Base-by-base conservation (phyloP, 2,888 invertebrate species). In the Beris chalybata region DNA sequence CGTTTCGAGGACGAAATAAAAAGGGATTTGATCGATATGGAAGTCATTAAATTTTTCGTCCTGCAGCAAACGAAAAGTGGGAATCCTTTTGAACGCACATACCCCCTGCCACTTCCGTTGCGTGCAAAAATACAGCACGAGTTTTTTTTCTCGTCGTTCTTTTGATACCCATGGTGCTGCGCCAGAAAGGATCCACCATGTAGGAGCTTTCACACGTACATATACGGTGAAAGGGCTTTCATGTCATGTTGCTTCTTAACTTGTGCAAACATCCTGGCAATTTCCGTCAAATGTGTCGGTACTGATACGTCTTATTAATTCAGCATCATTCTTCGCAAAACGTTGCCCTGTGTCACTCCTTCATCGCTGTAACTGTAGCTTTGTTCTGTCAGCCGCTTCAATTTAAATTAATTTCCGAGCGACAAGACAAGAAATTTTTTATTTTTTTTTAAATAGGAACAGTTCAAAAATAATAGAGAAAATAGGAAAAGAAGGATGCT, bases 341-440 rank as follows among this genome's bases (percentile, higher is more conserved):
- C 3, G 1, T 38, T 38, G 9, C 38, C 38, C 38, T 5, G 38
- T 5, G 38, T 38, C 22, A 22, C 22, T 22, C 22, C 22, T 38
- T 9, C 9, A 38, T 38, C 38, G 54, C 6, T 54, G 54, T 54
- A 5, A 38, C 38, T 9, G 38, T 29, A 4, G 32, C 38, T 32
- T 32, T 57, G 11, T 4, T 44, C 45, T 57, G 57, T 48, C 50
- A 61, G 61, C 30, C 29, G 15, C 45, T 61, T 22, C 30, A 32
- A 43, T 57, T 57, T 57, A 57, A 57, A 61, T 61, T 61, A 48
- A 61, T 61, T 50, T 61, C 48, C 61, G n/a, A 13, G n/a, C 2
- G 32, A 7, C 5, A 38, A 5, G 38, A 3, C 5, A 38, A 9
- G 3, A 38, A 38, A 38, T 22, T 22, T 22, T 22, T 22, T 22